phyloP scores from a whole-genome alignment of 1,140 invertebrate species.

The Dryas iulia region DNA sequence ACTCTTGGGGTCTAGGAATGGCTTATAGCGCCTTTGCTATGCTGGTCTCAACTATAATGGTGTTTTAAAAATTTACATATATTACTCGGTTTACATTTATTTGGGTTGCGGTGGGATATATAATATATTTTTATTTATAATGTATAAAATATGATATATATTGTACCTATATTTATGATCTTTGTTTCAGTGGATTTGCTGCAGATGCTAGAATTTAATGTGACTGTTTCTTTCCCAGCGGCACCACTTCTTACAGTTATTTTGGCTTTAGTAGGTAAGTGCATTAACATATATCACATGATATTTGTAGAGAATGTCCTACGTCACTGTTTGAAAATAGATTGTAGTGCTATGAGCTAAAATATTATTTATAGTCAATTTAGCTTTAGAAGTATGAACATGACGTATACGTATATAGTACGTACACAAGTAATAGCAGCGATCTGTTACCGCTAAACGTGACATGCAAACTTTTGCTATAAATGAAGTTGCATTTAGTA shows the following conservation, averaged over 20 bases:
- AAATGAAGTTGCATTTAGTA: slow-evolving; percentile 30
- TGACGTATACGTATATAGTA: slow-evolving; percentile 25
- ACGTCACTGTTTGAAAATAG: neutral
- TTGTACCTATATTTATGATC: slow-evolving; percentile 3
- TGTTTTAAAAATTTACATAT: slow-evolving; percentile 28
- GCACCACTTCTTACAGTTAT: slow-evolving; percentile 98
- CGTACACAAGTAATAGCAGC: neutral
- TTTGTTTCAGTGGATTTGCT: slow-evolving; percentile 93
- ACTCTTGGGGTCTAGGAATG: slow-evolving; percentile 54
- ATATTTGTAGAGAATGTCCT: neutral
- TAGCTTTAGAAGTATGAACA: neutral
- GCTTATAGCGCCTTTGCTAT: slow-evolving; percentile 41
- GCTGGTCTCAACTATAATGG: slow-evolving; percentile 22
- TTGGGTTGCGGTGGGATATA: neutral
- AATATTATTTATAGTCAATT: neutral
- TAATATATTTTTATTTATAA: neutral
- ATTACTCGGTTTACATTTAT: slow-evolving; percentile 39
- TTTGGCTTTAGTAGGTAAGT: slow-evolving; percentile 97
- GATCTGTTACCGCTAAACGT: slow-evolving; percentile 27
- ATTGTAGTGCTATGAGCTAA: neutral
- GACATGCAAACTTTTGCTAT: slow-evolving; percentile 22
- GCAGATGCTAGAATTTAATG: slow-evolving; percentile 98
- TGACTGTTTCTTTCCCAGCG: slow-evolving; percentile 95
- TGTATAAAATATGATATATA: neutral
- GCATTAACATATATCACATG: slow-evolving; percentile 1